Percentiles rank a stretch among this genome's conserved stretches.
These are phyloP conservation scores for Epinotia bilunana DNA, from an alignment of 2,888 invertebrate species.

Conservation along the genomic window DNA sequence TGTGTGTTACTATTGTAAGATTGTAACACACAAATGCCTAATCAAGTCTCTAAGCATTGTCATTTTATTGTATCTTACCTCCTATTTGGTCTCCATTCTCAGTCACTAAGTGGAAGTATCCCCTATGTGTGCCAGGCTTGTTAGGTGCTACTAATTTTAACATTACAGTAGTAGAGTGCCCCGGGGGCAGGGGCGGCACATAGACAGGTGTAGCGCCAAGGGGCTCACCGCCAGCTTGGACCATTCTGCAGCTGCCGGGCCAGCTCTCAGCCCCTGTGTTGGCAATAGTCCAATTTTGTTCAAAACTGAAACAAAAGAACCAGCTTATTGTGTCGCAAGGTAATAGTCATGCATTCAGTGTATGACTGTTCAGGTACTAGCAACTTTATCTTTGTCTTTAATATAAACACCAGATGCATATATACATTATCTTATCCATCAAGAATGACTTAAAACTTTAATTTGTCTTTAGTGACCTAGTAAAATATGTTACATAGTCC, in stretches of 20 bases:
- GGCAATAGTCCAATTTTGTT: constrained; percentile 94
- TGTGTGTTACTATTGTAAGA: no score
- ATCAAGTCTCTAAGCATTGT: no score
- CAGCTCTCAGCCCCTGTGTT: constrained; percentile 95
- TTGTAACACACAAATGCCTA: background rate
- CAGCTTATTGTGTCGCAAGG: background rate
- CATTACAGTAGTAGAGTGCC: constrained; percentile 89
- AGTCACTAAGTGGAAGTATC: constrained; percentile 95
- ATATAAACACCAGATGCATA: background rate
- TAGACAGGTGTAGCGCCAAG: constrained; percentile 81
- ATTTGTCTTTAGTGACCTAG: background rate
- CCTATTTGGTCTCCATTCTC: constrained; percentile 96
- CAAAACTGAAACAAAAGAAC: constrained; percentile 84
- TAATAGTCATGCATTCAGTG: constrained; percentile 22
- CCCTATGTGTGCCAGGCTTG: constrained; percentile 89
- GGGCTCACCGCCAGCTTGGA: constrained; percentile 87
- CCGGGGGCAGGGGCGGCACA: constrained; percentile 90
- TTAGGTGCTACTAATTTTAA: constrained; percentile 92
- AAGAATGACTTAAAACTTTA: background rate
- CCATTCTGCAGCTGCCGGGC: constrained; percentile 93
- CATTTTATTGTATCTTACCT: constrained; percentile 82
- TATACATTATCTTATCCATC: background rate
- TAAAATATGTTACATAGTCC: no score
- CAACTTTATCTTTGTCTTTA: background rate
- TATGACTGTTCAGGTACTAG: constrained; percentile 1